Base-by-base conservation (phyloP, 1,140 invertebrate genomes). In the Anadara kagoshimensis region DNA sequence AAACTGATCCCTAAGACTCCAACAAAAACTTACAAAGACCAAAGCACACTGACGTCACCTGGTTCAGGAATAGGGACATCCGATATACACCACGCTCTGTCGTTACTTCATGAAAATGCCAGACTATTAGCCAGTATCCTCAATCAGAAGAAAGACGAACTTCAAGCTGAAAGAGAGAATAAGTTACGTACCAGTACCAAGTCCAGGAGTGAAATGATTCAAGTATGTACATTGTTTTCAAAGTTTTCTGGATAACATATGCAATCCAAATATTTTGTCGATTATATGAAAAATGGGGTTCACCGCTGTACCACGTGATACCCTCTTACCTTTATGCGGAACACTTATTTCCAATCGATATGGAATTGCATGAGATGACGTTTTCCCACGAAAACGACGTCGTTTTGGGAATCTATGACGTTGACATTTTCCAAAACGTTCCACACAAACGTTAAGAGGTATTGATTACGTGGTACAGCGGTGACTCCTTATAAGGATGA, bases 161-260 rank as follows among this genome's bases (percentile, higher is more conserved):
- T 22, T 36, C 62, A 29, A 43, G 44, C 20, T 53, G 16, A 22
- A 14, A 29, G 12, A 29, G 0, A 29, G 16, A 22, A 22, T 14
- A n/a, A 62, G 18, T 16, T 18, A 24, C 47, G 49, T 47, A n/a
- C 56, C 44, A 3, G 41, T 43, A 58, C 45, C 12, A 49, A 51
- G 41, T 75, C 73, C 29, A 56, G 62, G 20, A 75, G 73, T 44
- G 73, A 75, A 43, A 63, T 75, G 58, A 29, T 75, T 4, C 73
- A 75, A 62, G 73, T 75, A 47, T 11, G 64, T 66, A 56, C 12
- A 56, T 45, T 8, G 16, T 54, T 56, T 36, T 57, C 1, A 61
- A n/a, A n/a, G 12, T n/a, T 12, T 26, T 20, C 5, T 16, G 16
- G 16, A 24, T 24, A 18, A 1, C 16, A 18, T 18, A 24, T 24